A percentile compares a stretch with the other conserved stretches of the same genome.
Evolutionary conservation across 2,113 vertebrate genomes (phyloP).

Genomic region (Corythoichthys intestinalis): DNA sequence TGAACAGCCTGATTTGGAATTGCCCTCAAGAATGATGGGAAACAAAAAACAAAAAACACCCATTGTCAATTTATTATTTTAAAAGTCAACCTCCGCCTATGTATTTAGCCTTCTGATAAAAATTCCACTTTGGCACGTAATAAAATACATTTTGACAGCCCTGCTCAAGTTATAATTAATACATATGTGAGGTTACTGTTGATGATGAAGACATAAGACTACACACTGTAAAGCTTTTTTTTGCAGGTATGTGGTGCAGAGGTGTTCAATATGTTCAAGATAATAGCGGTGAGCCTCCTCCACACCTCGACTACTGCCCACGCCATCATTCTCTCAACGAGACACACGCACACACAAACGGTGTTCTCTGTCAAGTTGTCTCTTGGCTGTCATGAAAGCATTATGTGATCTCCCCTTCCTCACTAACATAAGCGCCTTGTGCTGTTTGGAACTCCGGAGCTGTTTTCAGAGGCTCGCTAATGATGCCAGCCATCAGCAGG

Average conservation of each 20-base stretch:
- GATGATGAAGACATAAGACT: constrained; percentile 18
- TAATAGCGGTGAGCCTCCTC: constrained; percentile 35
- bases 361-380: constrained; percentile 40
- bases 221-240: constrained; percentile 7
- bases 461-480: constrained; percentile 57
- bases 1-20: too few species aligned
- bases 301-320: constrained; percentile 17
- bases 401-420: constrained; percentile 45
- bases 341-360: not conserved
- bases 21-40: too few species aligned
- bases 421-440: constrained; percentile 57
- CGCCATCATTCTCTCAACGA: not conserved
- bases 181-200: constrained; percentile 8
- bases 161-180: not conserved
- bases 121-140: too few species aligned
- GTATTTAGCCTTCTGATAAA: too few species aligned
- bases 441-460: constrained; percentile 41
- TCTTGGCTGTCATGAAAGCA: constrained; percentile 49
- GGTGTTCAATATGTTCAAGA: constrained; percentile 28
- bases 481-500: constrained; percentile 53
- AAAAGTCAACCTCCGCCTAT: too few species aligned
- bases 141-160: too few species aligned
- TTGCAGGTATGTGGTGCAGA: constrained; percentile 30
- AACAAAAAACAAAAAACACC: too few species aligned
- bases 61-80: too few species aligned